These are phyloP conservation scores for Eurystomus gularis DNA, from an alignment of 2,113 vertebrate species.

Conservation along the genomic window DNA sequence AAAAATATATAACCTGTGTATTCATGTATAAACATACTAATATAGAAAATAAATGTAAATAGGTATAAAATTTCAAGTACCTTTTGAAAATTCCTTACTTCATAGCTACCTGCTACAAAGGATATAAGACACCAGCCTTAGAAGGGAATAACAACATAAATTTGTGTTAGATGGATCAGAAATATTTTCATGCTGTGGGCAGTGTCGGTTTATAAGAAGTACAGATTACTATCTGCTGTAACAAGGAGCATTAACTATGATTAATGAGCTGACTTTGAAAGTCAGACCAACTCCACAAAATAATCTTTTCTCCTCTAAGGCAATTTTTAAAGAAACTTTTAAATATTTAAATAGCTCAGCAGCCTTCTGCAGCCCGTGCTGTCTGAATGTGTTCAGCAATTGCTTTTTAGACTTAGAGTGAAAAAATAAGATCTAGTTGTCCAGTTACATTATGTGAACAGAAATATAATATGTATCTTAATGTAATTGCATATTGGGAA, in stretches of 20 bases:
- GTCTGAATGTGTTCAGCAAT: not conserved
- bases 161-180: conserved; percentile 57
- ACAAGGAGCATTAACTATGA: conserved; percentile 64
- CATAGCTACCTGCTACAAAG: not conserved
- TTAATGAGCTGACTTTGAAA: conserved; percentile 64
- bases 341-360: conserved; percentile 32
- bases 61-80: not conserved
- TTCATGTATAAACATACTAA: not conserved
- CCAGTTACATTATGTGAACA: not conserved
- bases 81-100: not conserved
- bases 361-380: not conserved
- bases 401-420: not conserved
- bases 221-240: conserved; percentile 44
- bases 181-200: conserved; percentile 57
- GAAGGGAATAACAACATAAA: not conserved
- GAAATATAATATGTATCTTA: not conserved
- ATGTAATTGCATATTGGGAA: not conserved
- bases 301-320: conserved; percentile 36
- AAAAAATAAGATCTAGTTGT: not conserved
- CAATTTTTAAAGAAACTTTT: conserved; percentile 35
- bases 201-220: conserved; percentile 30
- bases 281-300: conserved; percentile 39
- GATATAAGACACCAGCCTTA: not conserved
- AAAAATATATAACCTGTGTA: too few relatives aligned
- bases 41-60: not conserved